phyloP scores from a whole-genome alignment of 2,797 vertebrate genomes.

The Eospalax fontanierii region DNA sequence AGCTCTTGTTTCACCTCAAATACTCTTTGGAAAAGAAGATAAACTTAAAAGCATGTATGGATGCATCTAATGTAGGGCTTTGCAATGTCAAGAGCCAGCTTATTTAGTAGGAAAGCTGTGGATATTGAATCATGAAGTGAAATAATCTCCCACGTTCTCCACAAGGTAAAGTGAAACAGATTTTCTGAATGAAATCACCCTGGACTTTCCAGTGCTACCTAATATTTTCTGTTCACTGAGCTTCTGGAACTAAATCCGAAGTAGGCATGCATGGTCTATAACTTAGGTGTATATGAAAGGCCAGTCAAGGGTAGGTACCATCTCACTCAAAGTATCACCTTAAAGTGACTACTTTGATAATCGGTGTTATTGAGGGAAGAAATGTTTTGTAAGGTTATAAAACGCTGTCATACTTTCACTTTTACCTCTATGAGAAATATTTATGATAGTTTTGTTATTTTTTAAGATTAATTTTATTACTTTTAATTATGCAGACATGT shows the following conservation, averaged over 20 bases:
- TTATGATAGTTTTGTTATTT: constrained; percentile 17
- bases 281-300: neutral
- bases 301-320: neutral
- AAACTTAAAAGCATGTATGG: neutral
- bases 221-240: neutral
- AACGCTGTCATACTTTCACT: constrained; percentile 3
- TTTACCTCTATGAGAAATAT: constrained; percentile 30
- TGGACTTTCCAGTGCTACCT: neutral
- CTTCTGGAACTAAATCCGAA: neutral
- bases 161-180: neutral
- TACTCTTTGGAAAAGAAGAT: constrained; percentile 31
- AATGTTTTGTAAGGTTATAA: neutral
- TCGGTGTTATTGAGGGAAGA: neutral
- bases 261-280: neutral
- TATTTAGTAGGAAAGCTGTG: neutral
- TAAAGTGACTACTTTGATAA: constrained; percentile 22
- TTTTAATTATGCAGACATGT: too few relatives aligned
- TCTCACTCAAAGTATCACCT: neutral
- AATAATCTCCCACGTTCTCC: neutral
- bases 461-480: neutral
- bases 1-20: neutral
- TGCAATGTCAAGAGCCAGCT: neutral
- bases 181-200: constrained; percentile 31
- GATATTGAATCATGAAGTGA: neutral
- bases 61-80: neutral